Evolutionary conservation across 1,140 invertebrate species (phyloP).

Genomic region (Hormaphis cornu): DNA sequence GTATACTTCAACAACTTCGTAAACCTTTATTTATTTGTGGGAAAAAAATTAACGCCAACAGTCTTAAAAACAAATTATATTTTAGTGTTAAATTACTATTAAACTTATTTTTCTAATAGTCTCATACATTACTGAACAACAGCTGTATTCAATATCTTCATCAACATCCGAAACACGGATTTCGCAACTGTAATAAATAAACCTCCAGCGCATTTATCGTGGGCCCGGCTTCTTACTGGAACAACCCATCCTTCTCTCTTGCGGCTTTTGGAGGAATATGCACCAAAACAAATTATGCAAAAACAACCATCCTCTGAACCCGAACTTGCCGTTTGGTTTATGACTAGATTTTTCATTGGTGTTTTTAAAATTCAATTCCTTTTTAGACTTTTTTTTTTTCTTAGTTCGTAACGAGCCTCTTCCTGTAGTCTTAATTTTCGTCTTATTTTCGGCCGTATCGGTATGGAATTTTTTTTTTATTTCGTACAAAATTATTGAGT

Average conservation of each 20-base stretch:
- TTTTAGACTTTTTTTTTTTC: conserved; percentile 38
- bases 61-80: too few relatives aligned
- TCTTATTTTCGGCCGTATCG: conserved; percentile 4
- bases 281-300: neutral
- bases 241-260: neutral
- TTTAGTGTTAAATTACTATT: too few relatives aligned
- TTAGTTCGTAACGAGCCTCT: conserved; percentile 18
- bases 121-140: too few relatives aligned
- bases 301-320: neutral
- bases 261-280: neutral
- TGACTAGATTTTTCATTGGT: neutral
- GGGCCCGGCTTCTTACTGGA: neutral
- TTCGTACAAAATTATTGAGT: too few relatives aligned
- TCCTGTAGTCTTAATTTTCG: conserved; percentile 5
- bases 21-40: too few relatives aligned
- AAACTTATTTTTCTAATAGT: too few relatives aligned
- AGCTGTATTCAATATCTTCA: neutral
- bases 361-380: neutral
- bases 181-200: neutral
- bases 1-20: too few relatives aligned
- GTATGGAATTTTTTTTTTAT: too few relatives aligned
- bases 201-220: neutral
- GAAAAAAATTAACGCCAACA: too few relatives aligned
- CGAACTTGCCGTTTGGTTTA: neutral
- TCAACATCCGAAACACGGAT: neutral